Evolutionary conservation across 1,140 invertebrate species (phyloP).

Genomic region (Euschistus heros): DNA sequence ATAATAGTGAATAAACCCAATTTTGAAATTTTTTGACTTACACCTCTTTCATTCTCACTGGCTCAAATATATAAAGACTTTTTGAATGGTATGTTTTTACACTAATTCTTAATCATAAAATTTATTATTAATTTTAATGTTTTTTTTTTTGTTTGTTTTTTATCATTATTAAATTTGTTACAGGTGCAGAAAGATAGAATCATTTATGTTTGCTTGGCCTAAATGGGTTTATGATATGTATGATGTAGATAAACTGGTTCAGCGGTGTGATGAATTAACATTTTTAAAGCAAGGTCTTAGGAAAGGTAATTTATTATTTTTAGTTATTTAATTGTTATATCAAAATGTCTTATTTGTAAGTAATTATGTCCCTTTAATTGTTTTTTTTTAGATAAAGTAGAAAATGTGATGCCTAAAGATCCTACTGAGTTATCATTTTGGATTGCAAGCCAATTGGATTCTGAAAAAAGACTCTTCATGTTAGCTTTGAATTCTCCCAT

Average conservation of each 20-base stretch:
- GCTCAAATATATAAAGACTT: no score
- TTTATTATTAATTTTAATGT: no score
- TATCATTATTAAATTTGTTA: no score
- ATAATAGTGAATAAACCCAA: no score
- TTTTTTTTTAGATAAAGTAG: constrained; percentile 20
- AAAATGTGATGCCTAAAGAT: constrained; percentile 44
- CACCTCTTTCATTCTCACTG: no score
- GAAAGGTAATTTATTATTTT: constrained; percentile 26
- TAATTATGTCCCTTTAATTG: constrained; percentile 14
- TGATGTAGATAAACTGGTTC: constrained; percentile 45
- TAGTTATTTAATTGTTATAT: constrained; percentile 25
- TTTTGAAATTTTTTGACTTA: no score
- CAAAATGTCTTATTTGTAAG: neutral
- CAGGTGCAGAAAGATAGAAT: constrained; percentile 36
- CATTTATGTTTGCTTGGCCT: constrained; percentile 44
- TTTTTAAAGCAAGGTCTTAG: constrained; percentile 33
- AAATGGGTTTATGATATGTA: constrained; percentile 58
- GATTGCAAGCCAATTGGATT: constrained; percentile 60
- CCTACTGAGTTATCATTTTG: constrained; percentile 63
- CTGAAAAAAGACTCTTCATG: constrained; percentile 48
- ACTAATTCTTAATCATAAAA: no score
- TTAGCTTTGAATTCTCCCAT: constrained; percentile 53
- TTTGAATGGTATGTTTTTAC: no score
- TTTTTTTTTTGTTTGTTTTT: no score
- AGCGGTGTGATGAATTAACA: constrained; percentile 37